Evolutionary conservation across 2,888 invertebrate species (phyloP).

Genomic region (Heteromyza rotundicornis): DNA sequence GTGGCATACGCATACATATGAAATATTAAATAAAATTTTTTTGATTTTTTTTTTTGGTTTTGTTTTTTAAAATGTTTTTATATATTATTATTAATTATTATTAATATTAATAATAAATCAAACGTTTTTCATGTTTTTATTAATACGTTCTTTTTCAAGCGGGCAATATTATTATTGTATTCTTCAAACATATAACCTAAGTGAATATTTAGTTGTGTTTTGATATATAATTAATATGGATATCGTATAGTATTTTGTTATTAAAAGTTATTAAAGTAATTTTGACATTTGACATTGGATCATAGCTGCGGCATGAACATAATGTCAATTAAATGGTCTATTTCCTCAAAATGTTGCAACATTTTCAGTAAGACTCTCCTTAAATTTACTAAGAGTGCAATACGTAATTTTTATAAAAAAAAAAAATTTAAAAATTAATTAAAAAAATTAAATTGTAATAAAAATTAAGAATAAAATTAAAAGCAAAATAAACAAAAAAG

Average conservation of each 20-base stretch:
- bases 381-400: slow-evolving; percentile 12
- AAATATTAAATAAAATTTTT: slow-evolving; percentile 24
- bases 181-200: no score
- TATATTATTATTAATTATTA: no score
- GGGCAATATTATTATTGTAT: neutral
- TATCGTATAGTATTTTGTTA: no score
- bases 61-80: slow-evolving; percentile 23
- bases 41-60: slow-evolving; percentile 27
- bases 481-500: no score
- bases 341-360: slow-evolving; percentile 38
- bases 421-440: neutral
- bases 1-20: slow-evolving; percentile 24
- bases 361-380: slow-evolving; percentile 32
- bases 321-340: neutral
- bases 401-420: neutral
- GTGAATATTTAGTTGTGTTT: neutral
- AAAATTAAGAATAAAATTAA: slow-evolving; percentile 9
- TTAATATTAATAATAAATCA: neutral
- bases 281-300: neutral
- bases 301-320: neutral
- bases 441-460: slow-evolving; percentile 15
- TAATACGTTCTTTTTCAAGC: neutral
- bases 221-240: slow-evolving; percentile 9
- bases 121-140: no score
- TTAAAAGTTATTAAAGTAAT: slow-evolving; percentile 1